Evolutionary conservation across 2,113 vertebrate species (phyloP), one percentile per base, ranked within the genome.

Genomic region (Cryptoleucopteryx plumbea): DNA sequence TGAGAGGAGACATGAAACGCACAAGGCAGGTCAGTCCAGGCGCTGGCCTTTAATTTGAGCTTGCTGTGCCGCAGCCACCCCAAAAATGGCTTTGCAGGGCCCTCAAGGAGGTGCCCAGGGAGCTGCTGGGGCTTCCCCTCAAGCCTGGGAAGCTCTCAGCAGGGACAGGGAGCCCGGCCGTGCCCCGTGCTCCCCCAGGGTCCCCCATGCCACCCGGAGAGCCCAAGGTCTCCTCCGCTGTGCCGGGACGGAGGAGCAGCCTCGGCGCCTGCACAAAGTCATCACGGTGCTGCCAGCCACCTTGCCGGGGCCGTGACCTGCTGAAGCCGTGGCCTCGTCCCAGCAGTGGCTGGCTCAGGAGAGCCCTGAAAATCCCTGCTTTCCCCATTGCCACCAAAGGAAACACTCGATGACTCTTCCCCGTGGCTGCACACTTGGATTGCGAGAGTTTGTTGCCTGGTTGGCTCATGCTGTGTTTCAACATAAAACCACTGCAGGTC

Each of bases 181-280:
- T 77, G 71, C 11, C 43, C 42, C 43, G 61, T 1, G 0, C 10
- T 80, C 2, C 16, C 36, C 7, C 38, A 8, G 0, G 2, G 27
- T 4, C 7, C 9, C 21, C 45, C 1, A 1, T 42, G 52, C 34
- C 71, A 13, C n/a, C 7, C 0, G 0, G 9, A 45, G 47, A 55
- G 43, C 38, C 32, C 52, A 36, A 38, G 36, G 2, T 72, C 45
- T 61, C 18, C 25, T 66, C 31, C 1, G 3, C 36, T 11, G 31
- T 38, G 55, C 36, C 71, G 52, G n/a, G 26, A 18, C 0, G 0
- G 47, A 50, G 70, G 5, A 75, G 11, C 36, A 85, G 66, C 93
- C 77, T 70, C 70, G 53, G 43, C 10, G 19, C 6, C 56, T 38
- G 32, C 19, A 32, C 23, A 45, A 23, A 36, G 29, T 16, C 72